phyloP scores from a whole-genome alignment of 2,113 vertebrate species.

The Athene cunicularia region DNA sequence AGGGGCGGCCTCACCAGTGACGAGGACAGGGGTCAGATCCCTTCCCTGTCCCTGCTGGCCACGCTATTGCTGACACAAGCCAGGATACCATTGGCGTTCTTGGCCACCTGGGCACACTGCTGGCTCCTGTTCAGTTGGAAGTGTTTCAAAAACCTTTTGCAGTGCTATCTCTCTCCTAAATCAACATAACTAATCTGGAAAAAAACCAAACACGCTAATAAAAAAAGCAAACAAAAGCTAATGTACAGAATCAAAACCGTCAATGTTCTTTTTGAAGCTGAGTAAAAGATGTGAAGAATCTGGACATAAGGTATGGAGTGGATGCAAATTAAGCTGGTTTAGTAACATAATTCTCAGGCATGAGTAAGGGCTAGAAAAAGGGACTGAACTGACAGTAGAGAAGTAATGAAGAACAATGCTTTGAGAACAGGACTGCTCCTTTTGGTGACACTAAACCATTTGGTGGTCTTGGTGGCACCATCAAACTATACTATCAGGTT shows the following conservation, averaged over 20 bases:
- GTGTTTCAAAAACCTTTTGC: background rate
- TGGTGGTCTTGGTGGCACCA: background rate
- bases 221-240: background rate
- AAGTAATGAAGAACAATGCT: background rate
- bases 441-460: background rate
- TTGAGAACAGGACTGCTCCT: background rate
- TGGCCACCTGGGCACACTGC: no score
- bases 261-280: accelerated
- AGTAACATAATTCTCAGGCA: background rate
- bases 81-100: no score
- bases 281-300: background rate
- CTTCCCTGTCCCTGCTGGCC: no score
- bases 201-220: background rate
- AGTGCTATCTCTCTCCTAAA: background rate
- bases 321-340: background rate
- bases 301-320: background rate
- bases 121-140: no score
- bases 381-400: background rate
- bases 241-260: background rate
- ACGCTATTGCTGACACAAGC: no score
- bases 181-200: background rate
- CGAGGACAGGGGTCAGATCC: no score
- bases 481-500: background rate
- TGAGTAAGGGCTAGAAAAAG: background rate
- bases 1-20: no score